Evolutionary conservation across 2,888 invertebrate genomes (phyloP).

Genomic region (Ariolimax columbianus): DNA sequence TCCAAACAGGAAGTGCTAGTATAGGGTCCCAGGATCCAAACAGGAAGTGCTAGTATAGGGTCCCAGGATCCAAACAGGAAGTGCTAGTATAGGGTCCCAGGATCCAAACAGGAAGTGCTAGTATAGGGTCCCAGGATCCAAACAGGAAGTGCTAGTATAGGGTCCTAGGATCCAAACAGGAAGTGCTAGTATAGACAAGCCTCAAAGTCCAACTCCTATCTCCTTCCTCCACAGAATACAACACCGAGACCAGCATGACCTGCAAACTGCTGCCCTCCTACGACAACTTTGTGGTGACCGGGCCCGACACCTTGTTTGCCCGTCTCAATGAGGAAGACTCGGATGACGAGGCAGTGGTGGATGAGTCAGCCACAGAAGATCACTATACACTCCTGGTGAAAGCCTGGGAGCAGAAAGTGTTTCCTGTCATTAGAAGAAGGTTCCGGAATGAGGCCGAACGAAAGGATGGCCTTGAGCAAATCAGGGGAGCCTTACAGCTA

Average conservation of each 20-base stretch:
- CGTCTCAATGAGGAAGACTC: slow-evolving; percentile 67
- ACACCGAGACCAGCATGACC: slow-evolving; percentile 67
- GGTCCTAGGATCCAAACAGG: too few species aligned
- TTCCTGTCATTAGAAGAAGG: slow-evolving; percentile 77
- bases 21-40: too few species aligned
- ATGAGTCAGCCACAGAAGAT: slow-evolving; percentile 74
- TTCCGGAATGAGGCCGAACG: slow-evolving; percentile 79
- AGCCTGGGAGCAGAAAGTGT: slow-evolving; percentile 79
- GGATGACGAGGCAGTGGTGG: slow-evolving; percentile 75
- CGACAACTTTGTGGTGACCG: slow-evolving; percentile 73
- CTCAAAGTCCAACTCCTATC: background rate
- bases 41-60: too few species aligned
- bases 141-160: too few species aligned
- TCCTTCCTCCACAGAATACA: slow-evolving; percentile 73
- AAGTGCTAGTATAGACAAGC: too few species aligned
- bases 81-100: too few species aligned
- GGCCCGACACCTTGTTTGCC: slow-evolving; percentile 66
- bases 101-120: too few species aligned
- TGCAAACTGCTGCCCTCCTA: slow-evolving; percentile 75
- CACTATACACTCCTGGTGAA: slow-evolving; percentile 78
- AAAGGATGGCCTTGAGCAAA: slow-evolving; percentile 79
- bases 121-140: too few species aligned
- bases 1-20: too few species aligned
- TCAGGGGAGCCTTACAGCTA: slow-evolving; percentile 78
- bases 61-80: too few species aligned